Conservation (phyloP, 2,888 invertebrate species). For the Phalera bucephala region DNA sequence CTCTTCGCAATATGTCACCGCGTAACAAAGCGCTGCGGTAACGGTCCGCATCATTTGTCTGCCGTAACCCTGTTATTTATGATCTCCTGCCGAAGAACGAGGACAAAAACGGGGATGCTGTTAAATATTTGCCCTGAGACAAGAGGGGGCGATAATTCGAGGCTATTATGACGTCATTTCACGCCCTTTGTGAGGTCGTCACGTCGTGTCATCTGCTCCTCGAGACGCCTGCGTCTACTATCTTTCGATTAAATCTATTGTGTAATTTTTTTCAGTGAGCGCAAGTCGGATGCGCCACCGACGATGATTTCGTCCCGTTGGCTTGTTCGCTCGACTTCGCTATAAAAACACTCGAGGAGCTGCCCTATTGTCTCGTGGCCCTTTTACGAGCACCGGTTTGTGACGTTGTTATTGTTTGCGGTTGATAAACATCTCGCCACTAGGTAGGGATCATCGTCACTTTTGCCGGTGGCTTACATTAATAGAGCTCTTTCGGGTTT, state of each 20-base stretch:
- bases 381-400: conserved; percentile 80
- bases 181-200: conserved; percentile 81
- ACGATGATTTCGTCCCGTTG: conserved; percentile 77
- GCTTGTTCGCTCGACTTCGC: conserved; percentile 72
- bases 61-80: conserved; percentile 76
- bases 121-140: conserved; percentile 83
- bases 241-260: conserved; percentile 82
- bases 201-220: conserved; percentile 81
- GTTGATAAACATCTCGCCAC: conserved; percentile 82
- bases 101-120: conserved; percentile 76
- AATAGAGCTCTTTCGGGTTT: conserved; percentile 62
- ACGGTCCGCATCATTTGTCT: conserved; percentile 79
- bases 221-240: conserved; percentile 79
- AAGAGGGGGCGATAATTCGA: conserved; percentile 82
- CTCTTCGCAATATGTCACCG: conserved; percentile 75
- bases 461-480: conserved; percentile 69
- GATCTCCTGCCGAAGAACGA: conserved; percentile 72
- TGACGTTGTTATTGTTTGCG: conserved; percentile 81
- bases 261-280: conserved; percentile 74
- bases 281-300: conserved; percentile 80
- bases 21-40: conserved; percentile 75
- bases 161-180: conserved; percentile 83
- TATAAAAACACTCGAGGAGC: conserved; percentile 76
- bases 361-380: conserved; percentile 76
- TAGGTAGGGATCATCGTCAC: conserved; percentile 80